Conservation (phyloP, 2,888 invertebrate species). For the Lasioglossum calceatum region DNA sequence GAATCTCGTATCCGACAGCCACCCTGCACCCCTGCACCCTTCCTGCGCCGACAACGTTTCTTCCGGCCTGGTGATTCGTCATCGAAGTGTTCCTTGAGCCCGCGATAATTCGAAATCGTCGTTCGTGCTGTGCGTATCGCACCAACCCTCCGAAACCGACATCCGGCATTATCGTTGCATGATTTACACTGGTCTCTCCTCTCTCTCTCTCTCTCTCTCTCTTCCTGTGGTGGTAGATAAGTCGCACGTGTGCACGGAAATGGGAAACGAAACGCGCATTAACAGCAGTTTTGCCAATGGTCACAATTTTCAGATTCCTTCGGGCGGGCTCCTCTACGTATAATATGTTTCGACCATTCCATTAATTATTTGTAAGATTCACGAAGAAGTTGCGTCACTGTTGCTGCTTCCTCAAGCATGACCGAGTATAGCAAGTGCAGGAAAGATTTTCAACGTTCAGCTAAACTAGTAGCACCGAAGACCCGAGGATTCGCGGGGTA, state of each 20-base stretch:
- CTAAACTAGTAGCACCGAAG: background rate
- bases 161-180: slow-evolving; percentile 81
- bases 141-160: slow-evolving; percentile 76
- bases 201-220: slow-evolving; percentile 29
- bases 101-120: slow-evolving; percentile 39
- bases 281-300: background rate
- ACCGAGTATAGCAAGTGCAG: background rate
- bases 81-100: slow-evolving; percentile 38
- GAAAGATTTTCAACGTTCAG: background rate
- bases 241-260: background rate
- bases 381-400: background rate
- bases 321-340: too few species aligned
- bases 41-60: background rate
- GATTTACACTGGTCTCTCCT: slow-evolving; percentile 78
- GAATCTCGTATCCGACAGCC: slow-evolving; percentile 45
- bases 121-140: slow-evolving; percentile 35
- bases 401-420: background rate
- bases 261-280: background rate
- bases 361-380: too few species aligned
- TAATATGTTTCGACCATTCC: too few species aligned
- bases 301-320: background rate
- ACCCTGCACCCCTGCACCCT: background rate
- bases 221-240: background rate
- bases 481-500: background rate
- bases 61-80: slow-evolving; percentile 40